These are phyloP conservation scores for Drosophila quasianomalipes DNA, from an alignment of 2,888 invertebrate species.

Conservation along the genomic window DNA sequence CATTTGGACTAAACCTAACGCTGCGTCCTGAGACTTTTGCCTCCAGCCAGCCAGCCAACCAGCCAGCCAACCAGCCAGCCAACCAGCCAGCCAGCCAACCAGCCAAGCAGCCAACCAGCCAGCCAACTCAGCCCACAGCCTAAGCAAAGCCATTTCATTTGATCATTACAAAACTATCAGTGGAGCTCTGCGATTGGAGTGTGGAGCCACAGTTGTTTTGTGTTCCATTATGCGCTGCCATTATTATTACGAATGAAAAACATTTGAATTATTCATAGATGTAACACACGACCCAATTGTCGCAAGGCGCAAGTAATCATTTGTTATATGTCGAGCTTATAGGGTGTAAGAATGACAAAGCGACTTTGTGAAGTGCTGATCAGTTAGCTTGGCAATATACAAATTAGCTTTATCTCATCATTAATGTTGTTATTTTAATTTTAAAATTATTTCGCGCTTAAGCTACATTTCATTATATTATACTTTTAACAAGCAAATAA, in stretches of 20 bases:
- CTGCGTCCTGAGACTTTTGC: slow-evolving; percentile 33
- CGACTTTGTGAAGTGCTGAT: neutral
- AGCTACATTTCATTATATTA: neutral
- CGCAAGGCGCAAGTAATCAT: slow-evolving; percentile 52
- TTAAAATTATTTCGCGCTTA: neutral
- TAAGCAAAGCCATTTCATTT: slow-evolving; percentile 67
- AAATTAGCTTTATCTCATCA: neutral
- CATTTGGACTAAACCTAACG: slow-evolving; percentile 57
- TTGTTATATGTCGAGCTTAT: neutral
- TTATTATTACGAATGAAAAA: slow-evolving; percentile 59
- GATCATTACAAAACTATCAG: slow-evolving; percentile 80
- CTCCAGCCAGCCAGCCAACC: neutral
- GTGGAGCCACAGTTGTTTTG: slow-evolving; percentile 46
- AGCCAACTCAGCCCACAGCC: slow-evolving; percentile 20
- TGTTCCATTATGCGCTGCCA: slow-evolving; percentile 66
- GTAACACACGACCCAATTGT: slow-evolving; percentile 62
- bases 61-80: neutral
- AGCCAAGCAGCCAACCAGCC: neutral
- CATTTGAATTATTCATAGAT: slow-evolving; percentile 74
- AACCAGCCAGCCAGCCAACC: neutral
- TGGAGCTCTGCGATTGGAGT: slow-evolving; percentile 5
- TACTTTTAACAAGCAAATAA: neutral
- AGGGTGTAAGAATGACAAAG: slow-evolving; percentile 9
- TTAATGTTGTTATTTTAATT: neutral
- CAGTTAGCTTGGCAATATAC: neutral